These are phyloP conservation scores for Phania funesta DNA, from an alignment of 2,888 invertebrate genomes.

Conservation along the genomic window DNA sequence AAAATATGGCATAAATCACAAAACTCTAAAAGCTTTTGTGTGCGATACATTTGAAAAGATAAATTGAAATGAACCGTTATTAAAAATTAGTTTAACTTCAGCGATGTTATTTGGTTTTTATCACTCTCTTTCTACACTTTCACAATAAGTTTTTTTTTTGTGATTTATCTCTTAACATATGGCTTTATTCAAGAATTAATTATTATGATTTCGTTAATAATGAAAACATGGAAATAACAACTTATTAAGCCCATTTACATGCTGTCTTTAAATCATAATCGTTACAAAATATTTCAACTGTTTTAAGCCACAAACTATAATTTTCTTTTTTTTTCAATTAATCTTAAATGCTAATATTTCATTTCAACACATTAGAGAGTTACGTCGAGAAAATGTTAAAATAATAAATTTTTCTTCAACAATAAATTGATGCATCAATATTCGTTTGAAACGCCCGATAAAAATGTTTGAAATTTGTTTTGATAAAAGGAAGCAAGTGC, in stretches of 20 bases:
- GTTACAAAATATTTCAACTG: conserved; percentile 61
- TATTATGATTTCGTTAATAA: conserved; percentile 36
- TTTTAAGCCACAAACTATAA: conserved; percentile 49
- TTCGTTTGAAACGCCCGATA: conserved; percentile 55
- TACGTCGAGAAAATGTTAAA: conserved; percentile 33
- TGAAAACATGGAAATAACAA: conserved; percentile 35
- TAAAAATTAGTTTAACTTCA: conserved; percentile 14
- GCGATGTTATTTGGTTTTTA: conserved; percentile 1
- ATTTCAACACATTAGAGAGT: conserved; percentile 60
- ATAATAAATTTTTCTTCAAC: conserved; percentile 32
- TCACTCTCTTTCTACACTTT: conserved; percentile 32
- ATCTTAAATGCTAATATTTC: conserved; percentile 53
- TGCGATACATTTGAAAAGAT: conserved; percentile 10
- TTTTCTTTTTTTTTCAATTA: conserved; percentile 47
- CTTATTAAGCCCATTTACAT: conserved; percentile 54
- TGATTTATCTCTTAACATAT: conserved; percentile 42
- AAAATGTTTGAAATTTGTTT: conserved; percentile 33
- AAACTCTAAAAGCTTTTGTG: neutral
- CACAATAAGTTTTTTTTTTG: neutral
- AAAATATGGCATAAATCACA: conserved; percentile 37
- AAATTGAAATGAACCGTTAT: conserved; percentile 20
- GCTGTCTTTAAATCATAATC: conserved; percentile 46
- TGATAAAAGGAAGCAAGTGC: conserved; percentile 36
- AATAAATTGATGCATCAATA: conserved; percentile 60
- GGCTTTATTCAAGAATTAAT: conserved; percentile 34